phyloP scores from a whole-genome alignment of 2,888 invertebrate genomes.

The Carcina quercana region DNA sequence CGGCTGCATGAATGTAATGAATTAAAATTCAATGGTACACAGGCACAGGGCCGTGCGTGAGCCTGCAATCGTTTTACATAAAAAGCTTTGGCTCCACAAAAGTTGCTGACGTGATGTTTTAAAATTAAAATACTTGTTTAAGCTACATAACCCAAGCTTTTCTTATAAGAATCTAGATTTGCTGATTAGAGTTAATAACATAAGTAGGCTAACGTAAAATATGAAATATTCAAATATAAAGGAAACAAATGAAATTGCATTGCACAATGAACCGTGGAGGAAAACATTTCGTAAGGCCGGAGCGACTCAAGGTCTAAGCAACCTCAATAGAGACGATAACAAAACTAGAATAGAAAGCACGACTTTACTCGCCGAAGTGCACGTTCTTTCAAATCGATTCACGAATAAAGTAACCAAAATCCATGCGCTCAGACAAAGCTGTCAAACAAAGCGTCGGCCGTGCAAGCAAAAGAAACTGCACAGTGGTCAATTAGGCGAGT shows the following conservation, averaged over 20 bases:
- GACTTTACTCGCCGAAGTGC: constrained; percentile 21
- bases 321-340: constrained; percentile 39
- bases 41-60: constrained; percentile 40
- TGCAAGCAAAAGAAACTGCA: constrained; percentile 23
- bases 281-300: constrained; percentile 45
- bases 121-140: no score
- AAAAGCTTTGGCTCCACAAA: constrained; percentile 31
- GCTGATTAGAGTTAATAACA: neutral
- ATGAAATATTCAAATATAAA: neutral
- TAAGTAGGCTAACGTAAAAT: neutral
- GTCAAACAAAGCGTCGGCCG: constrained; percentile 41
- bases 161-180: neutral
- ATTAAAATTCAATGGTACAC: constrained; percentile 66
- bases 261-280: constrained; percentile 35
- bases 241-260: neutral
- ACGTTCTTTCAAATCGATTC: constrained; percentile 46
- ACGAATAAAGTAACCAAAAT: constrained; percentile 38
- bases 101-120: constrained; percentile 9
- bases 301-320: constrained; percentile 42
- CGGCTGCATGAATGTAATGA: constrained; percentile 70
- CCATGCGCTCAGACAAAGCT: constrained; percentile 35
- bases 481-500: constrained; percentile 30
- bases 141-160: neutral
- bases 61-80: constrained; percentile 44
- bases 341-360: constrained; percentile 39